Evolutionary conservation across 1,140 invertebrate genomes (phyloP), one percentile per base, ranked within the genome.

Genomic region (Vanessa tameamea): DNA sequence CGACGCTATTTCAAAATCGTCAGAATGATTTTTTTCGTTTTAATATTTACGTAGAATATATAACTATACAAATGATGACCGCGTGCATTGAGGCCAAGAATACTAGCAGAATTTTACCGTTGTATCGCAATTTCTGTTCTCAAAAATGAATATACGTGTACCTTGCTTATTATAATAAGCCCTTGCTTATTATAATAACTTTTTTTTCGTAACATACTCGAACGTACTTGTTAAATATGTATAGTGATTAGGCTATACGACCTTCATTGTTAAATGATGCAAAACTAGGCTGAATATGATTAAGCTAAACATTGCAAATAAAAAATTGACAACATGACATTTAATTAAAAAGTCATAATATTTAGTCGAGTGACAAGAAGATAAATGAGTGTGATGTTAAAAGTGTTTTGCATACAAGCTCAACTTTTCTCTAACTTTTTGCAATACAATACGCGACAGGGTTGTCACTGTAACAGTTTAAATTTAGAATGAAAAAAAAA

Each of bases 351-450:
- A 15, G 65, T 68, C 65, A 69, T 64, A 74, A 74, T 51, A 69
- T 69, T 69, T 47, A 43, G 50, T 53, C 69, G 26, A 69, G 59
- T 69, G 50, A 69, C 67, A 47, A 43, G 65, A 26, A 50, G 69
- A 71, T 74, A 74, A 74, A 69, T 74, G 53, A 48, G 66, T 66
- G 66, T 63, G 65, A 68, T 69, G 72, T 64, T 64, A 61, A 64
- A 51, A 68, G 55, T 68, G 65, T 68, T 73, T 68, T 69, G 72
- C 66, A 69, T 74, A 64, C 72, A 64, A 55, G 72, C 37, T 61
- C 63, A 47, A 72, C 64, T 68, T 74, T 74, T 74, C 63, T n/a
- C 51, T 55, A 53, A 66, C 51, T 74, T 74, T 74, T 74, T 68
- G 57, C 61, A 64, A 51, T 51, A 66, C 15, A 20, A 57, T 23